Percentiles rank a stretch among this genome's conserved stretches.
Evolutionary conservation across 1,140 invertebrate genomes (phyloP).

Genomic region (Cyrtorhinus lividipennis): DNA sequence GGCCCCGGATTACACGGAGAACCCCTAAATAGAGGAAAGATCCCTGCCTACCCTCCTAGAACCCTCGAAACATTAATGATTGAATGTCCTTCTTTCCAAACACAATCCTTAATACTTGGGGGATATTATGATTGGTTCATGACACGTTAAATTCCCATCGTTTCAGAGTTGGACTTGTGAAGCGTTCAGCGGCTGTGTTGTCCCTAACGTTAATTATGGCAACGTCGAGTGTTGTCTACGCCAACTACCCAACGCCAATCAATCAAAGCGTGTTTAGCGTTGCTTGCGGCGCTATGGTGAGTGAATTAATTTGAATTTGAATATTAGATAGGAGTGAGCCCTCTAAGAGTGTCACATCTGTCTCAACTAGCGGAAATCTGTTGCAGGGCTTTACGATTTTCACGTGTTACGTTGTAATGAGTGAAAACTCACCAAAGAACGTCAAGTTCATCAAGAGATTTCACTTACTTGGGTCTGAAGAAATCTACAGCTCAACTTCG

Average conservation of each 20-base stretch:
- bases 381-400: constrained; percentile 35
- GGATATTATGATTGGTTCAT: no score
- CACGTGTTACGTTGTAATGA: constrained; percentile 34
- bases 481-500: constrained; percentile 31
- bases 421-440: constrained; percentile 29
- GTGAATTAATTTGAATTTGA: no score
- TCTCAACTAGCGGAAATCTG: no score
- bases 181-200: constrained; percentile 40
- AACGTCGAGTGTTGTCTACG: constrained; percentile 41
- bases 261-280: constrained; percentile 43
- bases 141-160: no score
- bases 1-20: no score
- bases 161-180: constrained; percentile 39
- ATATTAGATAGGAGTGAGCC: no score
- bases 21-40: no score
- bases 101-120: no score
- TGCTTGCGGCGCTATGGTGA: constrained; percentile 40
- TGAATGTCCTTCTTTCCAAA: no score
- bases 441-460: constrained; percentile 23
- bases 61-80: no score
- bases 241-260: constrained; percentile 39
- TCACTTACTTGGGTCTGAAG: constrained; percentile 27
- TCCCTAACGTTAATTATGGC: constrained; percentile 39
- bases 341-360: no score
- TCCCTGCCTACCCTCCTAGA: no score